A percentile compares a stretch with the other conserved stretches of the same genome.
Conservation (phyloP, 2,113 vertebrate genomes). For the Leptobrachium leishanense region DNA sequence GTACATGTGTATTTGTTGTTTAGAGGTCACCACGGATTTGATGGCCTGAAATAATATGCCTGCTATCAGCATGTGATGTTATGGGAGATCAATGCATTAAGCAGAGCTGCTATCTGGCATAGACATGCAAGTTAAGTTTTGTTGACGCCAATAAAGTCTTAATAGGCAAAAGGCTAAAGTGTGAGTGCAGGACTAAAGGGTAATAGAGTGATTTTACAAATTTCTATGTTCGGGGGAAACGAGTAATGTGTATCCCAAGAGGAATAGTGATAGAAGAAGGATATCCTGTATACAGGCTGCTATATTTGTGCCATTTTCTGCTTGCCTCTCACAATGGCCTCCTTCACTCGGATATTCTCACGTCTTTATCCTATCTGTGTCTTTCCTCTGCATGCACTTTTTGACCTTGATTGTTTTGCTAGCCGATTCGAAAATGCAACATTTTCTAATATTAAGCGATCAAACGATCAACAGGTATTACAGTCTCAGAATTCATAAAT, state of each 20-base stretch:
- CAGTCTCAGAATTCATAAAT: too few species aligned
- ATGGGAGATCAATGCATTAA: not conserved
- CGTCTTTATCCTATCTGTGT: conserved; percentile 38
- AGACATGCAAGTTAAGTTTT: not conserved
- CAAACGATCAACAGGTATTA: too few species aligned
- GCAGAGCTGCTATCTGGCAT: not conserved
- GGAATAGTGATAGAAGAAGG: conserved; percentile 30
- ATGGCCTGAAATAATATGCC: not conserved
- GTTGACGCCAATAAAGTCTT: too few species aligned
- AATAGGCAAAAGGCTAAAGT: not conserved
- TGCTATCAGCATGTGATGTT: not conserved
- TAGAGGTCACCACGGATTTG: not conserved
- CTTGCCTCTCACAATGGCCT: conserved; percentile 2
- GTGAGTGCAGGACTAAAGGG: not conserved
- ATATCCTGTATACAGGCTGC: conserved; percentile 32
- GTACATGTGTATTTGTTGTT: too few species aligned
- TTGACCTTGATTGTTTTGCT: conserved; percentile 32
- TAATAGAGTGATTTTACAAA: not conserved
- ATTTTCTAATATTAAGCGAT: not conserved
- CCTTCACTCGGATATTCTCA: conserved; percentile 38
- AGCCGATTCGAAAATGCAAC: conserved; percentile 13
- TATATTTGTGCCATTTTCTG: conserved; percentile 32
- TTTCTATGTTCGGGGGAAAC: conserved; percentile 7
- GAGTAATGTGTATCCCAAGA: conserved; percentile 9
- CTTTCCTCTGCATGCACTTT: conserved; percentile 12